These are phyloP conservation scores for Ellobius talpinus DNA, from an alignment of 2,113 vertebrate genomes.

Conservation along the genomic window DNA sequence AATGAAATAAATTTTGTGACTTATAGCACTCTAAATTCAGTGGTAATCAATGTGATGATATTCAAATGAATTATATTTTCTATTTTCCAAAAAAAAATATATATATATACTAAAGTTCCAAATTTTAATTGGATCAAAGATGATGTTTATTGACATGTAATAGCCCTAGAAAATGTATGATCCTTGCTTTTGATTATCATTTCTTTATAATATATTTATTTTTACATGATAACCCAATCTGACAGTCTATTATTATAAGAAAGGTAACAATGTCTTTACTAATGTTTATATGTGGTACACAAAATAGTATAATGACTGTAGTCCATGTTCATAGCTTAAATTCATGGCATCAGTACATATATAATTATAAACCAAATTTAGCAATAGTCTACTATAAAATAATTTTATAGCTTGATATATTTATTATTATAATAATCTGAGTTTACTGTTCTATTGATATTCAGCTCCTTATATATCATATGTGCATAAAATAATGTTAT, in stretches of 20 bases:
- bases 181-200: background rate
- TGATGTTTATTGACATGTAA: background rate
- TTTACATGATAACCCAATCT: background rate
- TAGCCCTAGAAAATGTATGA: background rate
- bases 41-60: background rate
- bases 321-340: background rate
- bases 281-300: background rate
- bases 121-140: background rate
- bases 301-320: background rate
- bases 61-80: background rate
- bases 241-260: background rate
- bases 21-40: slow-evolving; percentile 17
- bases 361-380: background rate
- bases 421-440: slow-evolving; percentile 6
- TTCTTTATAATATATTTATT: background rate
- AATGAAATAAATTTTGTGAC: background rate
- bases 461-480: background rate
- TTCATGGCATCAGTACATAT: background rate
- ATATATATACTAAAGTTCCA: slow-evolving; percentile 5
- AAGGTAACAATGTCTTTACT: slow-evolving; percentile 1
- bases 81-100: background rate
- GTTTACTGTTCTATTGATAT: background rate
- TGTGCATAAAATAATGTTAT: slow-evolving; percentile 9
- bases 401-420: background rate
- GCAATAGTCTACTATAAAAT: background rate